Evolutionary conservation across 2,113 vertebrate species (phyloP).

Genomic region (Petromus typicus): DNA sequence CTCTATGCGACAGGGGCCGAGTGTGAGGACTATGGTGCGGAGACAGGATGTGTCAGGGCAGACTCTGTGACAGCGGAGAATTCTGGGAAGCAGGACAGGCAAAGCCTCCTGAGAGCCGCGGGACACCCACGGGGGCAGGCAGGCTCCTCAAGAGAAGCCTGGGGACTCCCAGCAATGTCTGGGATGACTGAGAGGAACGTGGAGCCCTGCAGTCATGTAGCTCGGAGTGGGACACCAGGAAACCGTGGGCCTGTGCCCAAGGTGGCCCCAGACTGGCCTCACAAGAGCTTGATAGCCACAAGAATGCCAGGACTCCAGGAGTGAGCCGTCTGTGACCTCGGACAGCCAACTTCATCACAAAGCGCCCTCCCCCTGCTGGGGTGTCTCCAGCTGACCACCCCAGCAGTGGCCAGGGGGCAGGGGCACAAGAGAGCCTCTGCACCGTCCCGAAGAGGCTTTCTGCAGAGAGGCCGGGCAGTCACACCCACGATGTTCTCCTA

Average conservation of each 20-base stretch:
- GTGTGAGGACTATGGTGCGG: fast-evolving
- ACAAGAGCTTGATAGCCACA: neutral
- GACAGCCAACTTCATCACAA: neutral
- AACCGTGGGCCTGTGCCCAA: fast-evolving
- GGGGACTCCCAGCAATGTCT: neutral
- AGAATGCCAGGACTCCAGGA: neutral
- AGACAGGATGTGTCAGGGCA: fast-evolving
- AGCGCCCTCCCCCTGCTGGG: neutral
- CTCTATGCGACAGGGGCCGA: fast-evolving
- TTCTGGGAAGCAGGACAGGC: neutral
- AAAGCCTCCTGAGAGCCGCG: neutral
- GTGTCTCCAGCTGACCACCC: neutral
- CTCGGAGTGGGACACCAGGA: neutral
- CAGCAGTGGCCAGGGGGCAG: neutral
- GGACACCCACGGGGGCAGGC: fast-evolving
- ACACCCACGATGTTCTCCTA: conserved; percentile 70
- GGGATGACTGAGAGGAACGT: neutral
- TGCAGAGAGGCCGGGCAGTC: conserved; percentile 60
- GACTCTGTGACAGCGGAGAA: neutral
- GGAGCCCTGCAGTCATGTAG: neutral
- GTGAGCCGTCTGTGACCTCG: neutral
- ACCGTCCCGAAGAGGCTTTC: neutral
- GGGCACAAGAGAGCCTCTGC: fast-evolving
- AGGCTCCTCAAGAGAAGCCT: neutral
- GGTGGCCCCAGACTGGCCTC: neutral